Base-by-base conservation (phyloP, 2,888 invertebrate genomes). In the Apocheima hispidaria region DNA sequence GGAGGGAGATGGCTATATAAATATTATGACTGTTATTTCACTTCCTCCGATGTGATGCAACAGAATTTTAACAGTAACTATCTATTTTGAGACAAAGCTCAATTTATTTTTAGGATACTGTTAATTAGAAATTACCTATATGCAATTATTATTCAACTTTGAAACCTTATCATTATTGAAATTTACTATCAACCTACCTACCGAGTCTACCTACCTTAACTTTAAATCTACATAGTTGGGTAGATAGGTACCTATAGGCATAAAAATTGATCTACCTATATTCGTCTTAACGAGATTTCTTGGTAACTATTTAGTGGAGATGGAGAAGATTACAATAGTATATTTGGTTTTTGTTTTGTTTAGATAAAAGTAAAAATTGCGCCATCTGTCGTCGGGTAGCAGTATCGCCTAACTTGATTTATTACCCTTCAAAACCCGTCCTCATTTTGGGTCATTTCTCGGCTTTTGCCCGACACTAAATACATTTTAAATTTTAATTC, bases 1-100 rank as follows among this genome's bases (percentile, higher is more conserved):
- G 68, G 77, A 84, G 81, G 80, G 88, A 78, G 92, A 89, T 73
- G 75, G 88, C 79, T 87, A 83, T 90, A 88, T 83, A 90, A 91
- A 91, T 91, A 92, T 92, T 92, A 89, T 91, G 92, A 85, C 89
- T 90, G 88, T 88, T 90, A 90, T 89, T 92, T 90, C 90, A 91
- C 87, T 92, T 92, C 92, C 92, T 92, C 80, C 78, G 88, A 78
- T 91, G 89, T 92, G 92, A 92, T 92, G 92, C 92, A 92, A 92
- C 84, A 86, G 78, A 77, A 83, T 87, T 89, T 86, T 85, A 66
- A 86, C 86, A 81, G 88, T 89, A 82, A 78, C 74, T 79, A 82
- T 86, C 85, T 88, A 88, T 90, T 90, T 89, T 84, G 79, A 91
- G 89, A 88, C 83, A 88, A 88, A 86, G 82, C 82, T 83, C 71